Conservation (phyloP, 2,797 vertebrate species). For the Hydrophis major region DNA sequence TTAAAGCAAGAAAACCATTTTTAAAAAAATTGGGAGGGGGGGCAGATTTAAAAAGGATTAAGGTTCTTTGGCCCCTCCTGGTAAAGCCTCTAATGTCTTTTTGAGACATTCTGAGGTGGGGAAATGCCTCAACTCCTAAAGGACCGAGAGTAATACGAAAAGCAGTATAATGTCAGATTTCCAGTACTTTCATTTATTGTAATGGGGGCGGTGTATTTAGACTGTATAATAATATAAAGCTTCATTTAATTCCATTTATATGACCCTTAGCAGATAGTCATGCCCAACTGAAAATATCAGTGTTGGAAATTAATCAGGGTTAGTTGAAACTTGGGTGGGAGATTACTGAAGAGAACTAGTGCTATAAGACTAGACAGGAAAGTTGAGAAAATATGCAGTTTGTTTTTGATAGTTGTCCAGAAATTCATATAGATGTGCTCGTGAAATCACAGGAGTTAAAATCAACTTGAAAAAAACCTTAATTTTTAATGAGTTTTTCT, state of each 20-base stretch:
- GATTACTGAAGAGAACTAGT: neutral
- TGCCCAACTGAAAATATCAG: neutral
- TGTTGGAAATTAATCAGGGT: neutral
- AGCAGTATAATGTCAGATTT: neutral
- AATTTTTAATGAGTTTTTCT: neutral
- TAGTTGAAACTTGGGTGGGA: neutral
- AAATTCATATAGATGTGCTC: neutral
- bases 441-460: neutral
- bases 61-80: neutral
- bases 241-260: neutral
- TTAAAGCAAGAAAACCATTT: neutral
- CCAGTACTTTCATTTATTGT: neutral
- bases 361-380: neutral
- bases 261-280: neutral
- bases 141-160: neutral
- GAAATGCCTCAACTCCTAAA: neutral
- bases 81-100: neutral
- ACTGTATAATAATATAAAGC: neutral
- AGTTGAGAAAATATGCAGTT: neutral
- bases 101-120: neutral
- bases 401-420: neutral
- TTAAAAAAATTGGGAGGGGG: neutral
- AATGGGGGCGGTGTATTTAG: neutral
- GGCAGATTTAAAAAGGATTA: neutral
- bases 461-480: neutral